Evolutionary conservation across 1,140 invertebrate species (phyloP).

Genomic region (Euura saliciscinereae): DNA sequence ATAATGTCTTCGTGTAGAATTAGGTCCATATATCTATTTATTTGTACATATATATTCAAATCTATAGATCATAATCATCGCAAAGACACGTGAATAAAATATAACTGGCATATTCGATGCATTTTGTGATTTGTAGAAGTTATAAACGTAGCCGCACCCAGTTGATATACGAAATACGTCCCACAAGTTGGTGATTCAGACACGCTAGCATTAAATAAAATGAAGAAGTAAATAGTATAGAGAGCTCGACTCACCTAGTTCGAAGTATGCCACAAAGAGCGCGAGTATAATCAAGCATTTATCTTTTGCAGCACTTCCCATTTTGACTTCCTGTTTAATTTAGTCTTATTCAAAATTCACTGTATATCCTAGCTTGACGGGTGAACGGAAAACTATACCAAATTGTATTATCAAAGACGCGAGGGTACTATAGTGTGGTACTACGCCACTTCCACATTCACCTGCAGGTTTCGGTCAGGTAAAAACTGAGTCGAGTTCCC

Average conservation of each 20-base stretch:
- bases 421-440: not conserved
- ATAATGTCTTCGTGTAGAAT: too few species aligned
- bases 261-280: not conserved
- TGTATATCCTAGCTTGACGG: not conserved
- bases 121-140: not conserved
- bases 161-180: not conserved
- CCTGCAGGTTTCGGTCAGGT: not conserved
- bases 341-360: not conserved
- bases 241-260: not conserved
- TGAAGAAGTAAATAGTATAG: not conserved
- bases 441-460: not conserved
- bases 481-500: not conserved
- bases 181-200: not conserved
- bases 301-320: not conserved
- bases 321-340: not conserved
- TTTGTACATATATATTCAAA: too few species aligned
- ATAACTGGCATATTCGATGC: too few species aligned
- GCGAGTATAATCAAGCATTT: not conserved
- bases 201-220: not conserved
- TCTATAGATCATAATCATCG: too few species aligned
- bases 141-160: not conserved
- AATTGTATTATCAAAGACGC: not conserved
- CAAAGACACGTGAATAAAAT: too few species aligned
- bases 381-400: not conserved
- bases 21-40: too few species aligned